Percentiles rank a stretch among this genome's conserved stretches.
Conservation (phyloP, 2,113 vertebrate genomes). For the Triplophysa siluroides region DNA sequence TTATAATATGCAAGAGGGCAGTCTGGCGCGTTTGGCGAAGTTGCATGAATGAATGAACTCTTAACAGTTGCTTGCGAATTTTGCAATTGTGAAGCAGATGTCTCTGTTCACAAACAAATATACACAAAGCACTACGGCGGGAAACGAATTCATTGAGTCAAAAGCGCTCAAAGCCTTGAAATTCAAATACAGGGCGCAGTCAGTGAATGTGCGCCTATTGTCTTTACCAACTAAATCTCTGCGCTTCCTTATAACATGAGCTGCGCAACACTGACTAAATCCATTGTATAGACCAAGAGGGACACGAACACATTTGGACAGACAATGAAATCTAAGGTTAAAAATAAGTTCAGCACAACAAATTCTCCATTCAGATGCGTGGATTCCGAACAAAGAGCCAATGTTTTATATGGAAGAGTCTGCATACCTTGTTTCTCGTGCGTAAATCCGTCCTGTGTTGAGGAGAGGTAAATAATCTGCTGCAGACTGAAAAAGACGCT, state of each 20-base stretch:
- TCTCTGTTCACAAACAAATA: background rate
- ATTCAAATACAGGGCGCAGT: conserved; percentile 33
- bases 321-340: background rate
- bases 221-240: conserved; percentile 16
- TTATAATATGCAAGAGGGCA: conserved; percentile 46
- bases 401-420: background rate
- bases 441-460: conserved; percentile 57
- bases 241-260: background rate
- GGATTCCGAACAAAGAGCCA: background rate
- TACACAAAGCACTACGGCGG: background rate
- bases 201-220: conserved; percentile 3
- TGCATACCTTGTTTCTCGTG: conserved; percentile 58
- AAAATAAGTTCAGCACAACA: background rate
- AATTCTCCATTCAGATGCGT: background rate
- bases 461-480: conserved; percentile 61
- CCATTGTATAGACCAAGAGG: background rate
- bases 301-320: background rate
- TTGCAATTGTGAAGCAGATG: conserved; percentile 39
- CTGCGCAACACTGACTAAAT: background rate
- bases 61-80: conserved; percentile 43
- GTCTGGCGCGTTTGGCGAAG: conserved; percentile 53
- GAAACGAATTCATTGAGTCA: conserved; percentile 3
- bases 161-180: background rate
- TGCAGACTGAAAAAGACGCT: conserved; percentile 61
- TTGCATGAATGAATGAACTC: conserved; percentile 55